Percentiles rank a stretch among this genome's conserved stretches.
phyloP scores from a whole-genome alignment of 2,888 invertebrate species.

The Apotomis betuletana region DNA sequence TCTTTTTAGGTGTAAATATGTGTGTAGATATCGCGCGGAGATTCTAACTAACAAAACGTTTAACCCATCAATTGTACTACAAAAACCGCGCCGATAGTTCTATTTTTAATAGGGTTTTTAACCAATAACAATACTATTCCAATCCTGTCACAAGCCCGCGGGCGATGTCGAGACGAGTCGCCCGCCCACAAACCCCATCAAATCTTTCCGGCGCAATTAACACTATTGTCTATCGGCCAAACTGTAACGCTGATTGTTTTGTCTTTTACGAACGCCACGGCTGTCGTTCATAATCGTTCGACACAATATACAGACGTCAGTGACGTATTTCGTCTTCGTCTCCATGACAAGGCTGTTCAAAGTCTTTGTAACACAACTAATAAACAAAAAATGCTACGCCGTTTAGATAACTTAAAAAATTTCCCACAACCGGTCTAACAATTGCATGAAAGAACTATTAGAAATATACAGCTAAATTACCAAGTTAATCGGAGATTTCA shows the following conservation, averaged over 20 bases:
- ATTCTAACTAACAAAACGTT: constrained; percentile 11
- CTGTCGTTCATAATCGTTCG: constrained; percentile 38
- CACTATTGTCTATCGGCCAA: constrained; percentile 67
- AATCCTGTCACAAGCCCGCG: constrained; percentile 41
- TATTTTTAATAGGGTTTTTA: constrained; percentile 14
- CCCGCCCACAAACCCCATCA: constrained; percentile 47
- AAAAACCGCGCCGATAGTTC: not conserved
- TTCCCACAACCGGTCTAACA: constrained; percentile 28
- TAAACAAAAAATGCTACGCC: constrained; percentile 25
- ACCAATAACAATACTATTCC: constrained; percentile 26
- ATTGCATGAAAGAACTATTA: constrained; percentile 42
- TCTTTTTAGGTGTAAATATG: constrained; percentile 4
- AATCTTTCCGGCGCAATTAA: constrained; percentile 62
- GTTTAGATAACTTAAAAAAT: constrained; percentile 3
- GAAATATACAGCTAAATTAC: constrained; percentile 36
- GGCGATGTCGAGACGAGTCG: constrained; percentile 37
- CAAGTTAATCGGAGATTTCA: constrained; percentile 12
- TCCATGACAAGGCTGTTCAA: constrained; percentile 28
- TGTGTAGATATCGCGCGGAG: constrained; percentile 24
- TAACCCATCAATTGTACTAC: constrained; percentile 1
- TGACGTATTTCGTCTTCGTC: constrained; percentile 32
- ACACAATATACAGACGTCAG: constrained; percentile 25
- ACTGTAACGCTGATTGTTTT: constrained; percentile 63
- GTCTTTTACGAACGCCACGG: constrained; percentile 51
- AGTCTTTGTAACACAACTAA: constrained; percentile 23